phyloP scores from a whole-genome alignment of 2,797 vertebrate species.

The Lithobates pipiens region DNA sequence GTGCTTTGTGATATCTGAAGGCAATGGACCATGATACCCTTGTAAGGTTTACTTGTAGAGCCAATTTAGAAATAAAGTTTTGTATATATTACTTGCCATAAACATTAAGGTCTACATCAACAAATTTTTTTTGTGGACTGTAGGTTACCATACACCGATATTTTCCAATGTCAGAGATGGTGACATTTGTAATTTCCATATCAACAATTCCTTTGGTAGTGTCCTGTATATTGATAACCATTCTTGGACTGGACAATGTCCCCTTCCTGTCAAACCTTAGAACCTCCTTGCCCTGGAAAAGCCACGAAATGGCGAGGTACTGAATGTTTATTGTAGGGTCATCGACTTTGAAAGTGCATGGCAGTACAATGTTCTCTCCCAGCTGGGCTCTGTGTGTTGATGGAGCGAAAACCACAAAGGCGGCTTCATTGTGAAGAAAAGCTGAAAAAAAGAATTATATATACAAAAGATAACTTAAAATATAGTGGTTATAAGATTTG shows the following conservation, averaged over 20 bases:
- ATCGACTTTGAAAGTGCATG: not conserved
- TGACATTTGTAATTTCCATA: not conserved
- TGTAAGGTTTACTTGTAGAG: too few relatives aligned
- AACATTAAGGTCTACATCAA: not conserved
- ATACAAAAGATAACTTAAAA: too few relatives aligned
- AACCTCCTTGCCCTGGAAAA: not conserved
- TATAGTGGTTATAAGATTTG: too few relatives aligned
- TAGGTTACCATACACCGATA: conserved; percentile 21
- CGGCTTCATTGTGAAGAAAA: not conserved
- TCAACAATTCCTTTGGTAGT: not conserved
- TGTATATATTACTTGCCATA: conserved; percentile 12
- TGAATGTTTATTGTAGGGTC: not conserved
- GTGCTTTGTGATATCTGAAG: too few relatives aligned
- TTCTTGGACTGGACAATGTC: not conserved
- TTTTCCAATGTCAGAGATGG: not conserved
- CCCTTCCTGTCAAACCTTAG: not conserved
- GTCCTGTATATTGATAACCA: not conserved
- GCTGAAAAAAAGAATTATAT: not conserved
- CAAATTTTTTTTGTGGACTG: not conserved
- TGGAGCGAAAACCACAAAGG: not conserved
- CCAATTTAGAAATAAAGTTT: not conserved
- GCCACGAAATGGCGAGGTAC: conserved; percentile 12
- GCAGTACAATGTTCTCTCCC: not conserved
- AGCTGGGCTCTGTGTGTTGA: not conserved
- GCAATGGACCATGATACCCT: too few relatives aligned